Conservation (phyloP, 2,888 invertebrate species). For the Caenorhabditis japonica region DNA sequence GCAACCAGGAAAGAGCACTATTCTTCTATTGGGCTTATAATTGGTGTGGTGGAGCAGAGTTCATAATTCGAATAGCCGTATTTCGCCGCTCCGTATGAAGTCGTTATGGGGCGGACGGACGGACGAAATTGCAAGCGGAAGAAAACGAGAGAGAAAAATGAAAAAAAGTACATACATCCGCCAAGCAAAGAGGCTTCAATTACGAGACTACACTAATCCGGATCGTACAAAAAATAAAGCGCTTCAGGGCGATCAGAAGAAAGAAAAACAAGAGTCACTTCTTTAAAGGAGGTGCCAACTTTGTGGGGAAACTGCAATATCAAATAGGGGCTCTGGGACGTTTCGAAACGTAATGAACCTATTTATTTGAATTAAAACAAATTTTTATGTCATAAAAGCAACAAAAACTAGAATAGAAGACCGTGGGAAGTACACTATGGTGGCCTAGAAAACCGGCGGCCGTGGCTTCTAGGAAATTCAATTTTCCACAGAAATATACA, state of each 20-base stretch:
- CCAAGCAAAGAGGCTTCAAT: conserved; percentile 38
- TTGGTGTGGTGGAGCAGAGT: conserved; percentile 10
- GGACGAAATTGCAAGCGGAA: conserved; percentile 4
- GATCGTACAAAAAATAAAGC: conserved; percentile 51
- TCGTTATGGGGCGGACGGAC: neutral
- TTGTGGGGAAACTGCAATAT: too few species aligned
- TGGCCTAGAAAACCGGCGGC: too few species aligned
- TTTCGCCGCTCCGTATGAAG: neutral
- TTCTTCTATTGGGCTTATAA: too few species aligned
- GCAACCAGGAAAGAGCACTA: conserved; percentile 9
- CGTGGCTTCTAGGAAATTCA: too few species aligned
- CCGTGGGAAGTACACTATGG: too few species aligned
- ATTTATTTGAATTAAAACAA: too few species aligned
- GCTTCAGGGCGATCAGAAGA: conserved; percentile 5
- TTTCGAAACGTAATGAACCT: too few species aligned
- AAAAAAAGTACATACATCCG: conserved; percentile 34
- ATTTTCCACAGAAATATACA: too few species aligned
- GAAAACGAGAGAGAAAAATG: conserved; percentile 3
- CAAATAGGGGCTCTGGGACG: too few species aligned
- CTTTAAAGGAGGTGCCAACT: too few species aligned
- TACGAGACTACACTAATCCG: conserved; percentile 40
- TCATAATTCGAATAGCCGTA: conserved; percentile 4
- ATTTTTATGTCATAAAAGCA: too few species aligned
- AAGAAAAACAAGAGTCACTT: conserved; percentile 28
- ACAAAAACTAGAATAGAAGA: too few species aligned